Base-by-base conservation (phyloP, 2,888 invertebrate genomes). In the Nomada lathburiana region DNA sequence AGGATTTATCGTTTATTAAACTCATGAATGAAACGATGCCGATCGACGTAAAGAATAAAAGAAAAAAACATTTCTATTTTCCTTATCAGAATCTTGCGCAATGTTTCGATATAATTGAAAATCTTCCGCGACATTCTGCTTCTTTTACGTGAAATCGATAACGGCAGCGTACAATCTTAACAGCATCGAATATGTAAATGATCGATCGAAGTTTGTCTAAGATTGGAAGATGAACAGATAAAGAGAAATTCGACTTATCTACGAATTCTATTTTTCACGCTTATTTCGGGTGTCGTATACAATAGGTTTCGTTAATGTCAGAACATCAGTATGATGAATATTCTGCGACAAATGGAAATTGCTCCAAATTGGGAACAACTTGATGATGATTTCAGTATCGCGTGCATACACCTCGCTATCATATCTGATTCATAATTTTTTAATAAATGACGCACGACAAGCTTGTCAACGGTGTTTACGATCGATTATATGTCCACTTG, bases 51-150 rank as follows among this genome's bases (percentile, higher is more conserved):
- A 53, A 9, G n/a, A 53, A 20, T 53, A n/a, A 53, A n/a, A 53
- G 9, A 11, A 20, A 53, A 53, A 53, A 53, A 57, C 59, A 2
- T 69, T 79, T 50, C 52, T 67, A 18, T 26, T 42, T 50, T 29
- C 18, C 60, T 73, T 81, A 73, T 81, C 69, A 11, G 29, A 3
- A 36, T 63, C 29, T 82, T 82, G 64, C 63, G 62, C 47, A 80
- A 82, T 53, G 13, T 11, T 50, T 0, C 68, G 68, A 81, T 50
- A 63, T n/a, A 53, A 23, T 52, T 67, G 16, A 13, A 68, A 57
- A 72, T 64, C 75, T 36, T 50, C 29, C 69, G 73, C 26, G 55
- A 74, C 55, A 23, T n/a, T 23, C 13, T 20, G 23, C 52, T 59
- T 50, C 20, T 29, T 13, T 26, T 9, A 26, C 11, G 18, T 29